phyloP scores from a whole-genome alignment of 2,797 vertebrate genomes.

The Acestrorhynchus altus region DNA sequence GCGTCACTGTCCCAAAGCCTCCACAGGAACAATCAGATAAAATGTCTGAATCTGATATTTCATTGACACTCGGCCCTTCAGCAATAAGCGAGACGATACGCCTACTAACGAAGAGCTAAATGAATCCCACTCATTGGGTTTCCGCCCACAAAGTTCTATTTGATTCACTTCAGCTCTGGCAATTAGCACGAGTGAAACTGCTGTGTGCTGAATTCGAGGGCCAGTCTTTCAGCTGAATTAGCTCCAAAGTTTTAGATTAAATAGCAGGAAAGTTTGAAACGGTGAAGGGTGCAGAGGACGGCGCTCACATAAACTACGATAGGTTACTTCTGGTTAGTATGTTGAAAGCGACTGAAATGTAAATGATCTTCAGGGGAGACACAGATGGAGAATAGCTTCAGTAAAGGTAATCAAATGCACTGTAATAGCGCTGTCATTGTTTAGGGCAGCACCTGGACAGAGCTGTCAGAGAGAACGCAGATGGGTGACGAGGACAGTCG shows the following conservation, averaged over 20 bases:
- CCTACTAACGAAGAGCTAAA: neutral
- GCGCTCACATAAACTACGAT: too few relatives aligned
- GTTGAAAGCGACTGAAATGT: neutral
- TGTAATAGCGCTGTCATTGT: constrained; percentile 26
- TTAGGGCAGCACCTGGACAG: constrained; percentile 64
- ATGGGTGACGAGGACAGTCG: constrained; percentile 39
- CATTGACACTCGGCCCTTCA: neutral
- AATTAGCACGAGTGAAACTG: constrained; percentile 2
- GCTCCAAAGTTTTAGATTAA: neutral
- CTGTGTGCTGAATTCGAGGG: neutral
- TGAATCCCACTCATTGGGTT: constrained; percentile 1
- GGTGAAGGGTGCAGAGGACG: neutral
- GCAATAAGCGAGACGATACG: neutral
- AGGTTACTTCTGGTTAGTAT: neutral
- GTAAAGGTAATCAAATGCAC: neutral
- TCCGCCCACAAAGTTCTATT: constrained; percentile 2
- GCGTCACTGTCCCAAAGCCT: neutral
- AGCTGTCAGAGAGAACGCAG: constrained; percentile 42
- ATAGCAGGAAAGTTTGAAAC: neutral
- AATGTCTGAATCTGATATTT: constrained; percentile 1
- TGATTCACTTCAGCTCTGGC: neutral
- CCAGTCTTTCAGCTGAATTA: neutral
- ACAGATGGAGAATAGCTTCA: neutral
- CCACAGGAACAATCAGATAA: constrained; percentile 5
- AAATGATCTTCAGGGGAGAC: neutral